phyloP scores from a whole-genome alignment of 2,888 invertebrate species.

The Stenodera caucasica region DNA sequence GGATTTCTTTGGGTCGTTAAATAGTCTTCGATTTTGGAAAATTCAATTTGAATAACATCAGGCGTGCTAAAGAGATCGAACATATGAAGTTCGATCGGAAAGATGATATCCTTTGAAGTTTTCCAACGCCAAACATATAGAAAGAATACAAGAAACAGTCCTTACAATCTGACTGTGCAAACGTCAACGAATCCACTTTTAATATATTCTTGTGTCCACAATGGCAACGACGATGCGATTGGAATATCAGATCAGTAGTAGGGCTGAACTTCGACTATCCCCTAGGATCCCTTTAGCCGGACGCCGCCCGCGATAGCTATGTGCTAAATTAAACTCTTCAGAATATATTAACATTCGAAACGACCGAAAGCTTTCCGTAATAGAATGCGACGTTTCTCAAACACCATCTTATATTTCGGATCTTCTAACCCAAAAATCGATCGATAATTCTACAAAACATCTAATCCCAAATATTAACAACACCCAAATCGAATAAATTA shows the following conservation, averaged over 20 bases:
- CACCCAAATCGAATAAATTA: too few species aligned
- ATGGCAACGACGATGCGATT: constrained; percentile 54
- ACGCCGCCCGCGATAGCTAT: constrained; percentile 52
- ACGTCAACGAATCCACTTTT: constrained; percentile 57
- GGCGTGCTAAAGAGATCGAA: constrained; percentile 7
- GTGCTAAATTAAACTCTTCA: constrained; percentile 58
- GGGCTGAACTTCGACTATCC: constrained; percentile 33
- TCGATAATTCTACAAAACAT: too few species aligned
- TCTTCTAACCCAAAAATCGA: too few species aligned
- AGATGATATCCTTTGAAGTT: constrained; percentile 48
- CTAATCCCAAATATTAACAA: too few species aligned
- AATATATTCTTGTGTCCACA: constrained; percentile 57
- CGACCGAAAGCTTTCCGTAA: constrained; percentile 45
- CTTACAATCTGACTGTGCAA: constrained; percentile 50
- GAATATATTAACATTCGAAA: constrained; percentile 57
- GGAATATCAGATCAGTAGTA: constrained; percentile 52
- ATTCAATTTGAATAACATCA: constrained; percentile 9
- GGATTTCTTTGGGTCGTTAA: too few species aligned
- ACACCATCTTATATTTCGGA: too few species aligned
- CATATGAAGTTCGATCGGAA: constrained; percentile 35
- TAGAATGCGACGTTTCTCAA: constrained; percentile 27
- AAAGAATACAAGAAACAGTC: constrained; percentile 20
- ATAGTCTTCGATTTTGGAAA: too few species aligned
- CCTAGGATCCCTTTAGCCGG: constrained; percentile 34
- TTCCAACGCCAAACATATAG: constrained; percentile 38